Percentiles rank a stretch among this genome's conserved stretches.
Conservation (phyloP, 1,140 invertebrate genomes). For the Apocrypta bakeri region DNA sequence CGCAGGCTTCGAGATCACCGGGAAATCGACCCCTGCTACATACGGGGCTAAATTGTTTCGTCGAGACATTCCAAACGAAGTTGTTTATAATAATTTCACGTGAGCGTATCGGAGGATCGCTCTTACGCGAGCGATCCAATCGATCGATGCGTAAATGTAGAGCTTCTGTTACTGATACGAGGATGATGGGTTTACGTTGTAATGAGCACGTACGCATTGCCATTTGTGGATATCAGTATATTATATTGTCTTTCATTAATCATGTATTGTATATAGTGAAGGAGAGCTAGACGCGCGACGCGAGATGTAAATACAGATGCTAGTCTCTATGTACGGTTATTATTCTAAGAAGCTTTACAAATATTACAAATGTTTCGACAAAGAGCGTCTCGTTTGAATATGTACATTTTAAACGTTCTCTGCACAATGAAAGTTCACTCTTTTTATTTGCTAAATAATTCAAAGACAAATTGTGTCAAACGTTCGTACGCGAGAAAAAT, state of each 20-base stretch:
- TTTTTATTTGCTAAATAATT: background rate
- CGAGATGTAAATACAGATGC: background rate
- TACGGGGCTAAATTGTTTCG: no score
- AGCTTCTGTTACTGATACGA: no score
- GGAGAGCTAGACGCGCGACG: background rate
- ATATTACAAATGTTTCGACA: background rate
- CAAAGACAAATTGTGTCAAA: background rate
- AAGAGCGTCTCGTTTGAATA: background rate
- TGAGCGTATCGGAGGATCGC: no score
- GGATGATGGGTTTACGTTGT: no score
- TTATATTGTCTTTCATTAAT: background rate
- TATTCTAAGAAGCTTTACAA: background rate
- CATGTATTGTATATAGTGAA: background rate
- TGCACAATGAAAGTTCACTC: background rate
- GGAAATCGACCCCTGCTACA: background rate
- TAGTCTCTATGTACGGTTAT: background rate
- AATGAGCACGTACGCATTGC: background rate
- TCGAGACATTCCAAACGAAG: no score
- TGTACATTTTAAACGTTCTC: background rate
- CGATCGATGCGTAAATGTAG: no score
- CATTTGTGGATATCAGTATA: background rate
- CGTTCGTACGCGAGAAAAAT: no score
- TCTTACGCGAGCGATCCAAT: no score
- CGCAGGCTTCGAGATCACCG: background rate
- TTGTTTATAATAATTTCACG: no score